Percentiles rank a stretch among this genome's conserved stretches.
phyloP scores from a whole-genome alignment of 2,797 vertebrate species.

The Pangasius djambal region DNA sequence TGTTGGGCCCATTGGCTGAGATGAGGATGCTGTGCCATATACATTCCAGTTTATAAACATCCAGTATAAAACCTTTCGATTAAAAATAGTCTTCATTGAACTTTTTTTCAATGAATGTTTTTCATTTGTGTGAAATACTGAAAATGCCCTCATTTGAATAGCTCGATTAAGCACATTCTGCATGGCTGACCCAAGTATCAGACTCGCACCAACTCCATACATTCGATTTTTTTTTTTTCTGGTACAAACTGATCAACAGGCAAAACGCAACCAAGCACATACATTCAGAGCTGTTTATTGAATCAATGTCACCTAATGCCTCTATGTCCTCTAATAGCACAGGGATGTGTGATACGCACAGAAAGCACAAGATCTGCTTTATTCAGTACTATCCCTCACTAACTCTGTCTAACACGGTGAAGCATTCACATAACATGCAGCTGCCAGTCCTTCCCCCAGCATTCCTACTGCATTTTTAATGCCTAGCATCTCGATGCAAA shows the following conservation, averaged over 20 bases:
- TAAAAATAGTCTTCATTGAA: conserved; percentile 52
- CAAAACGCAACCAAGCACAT: conserved; percentile 36
- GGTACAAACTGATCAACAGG: not conserved
- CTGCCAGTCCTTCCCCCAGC: not conserved
- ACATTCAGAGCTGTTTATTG: conserved; percentile 73
- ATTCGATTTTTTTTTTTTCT: not conserved
- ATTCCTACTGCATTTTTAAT: not conserved
- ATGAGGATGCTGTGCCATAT: conserved; percentile 45
- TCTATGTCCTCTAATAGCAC: conserved; percentile 72
- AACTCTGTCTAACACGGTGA: not conserved
- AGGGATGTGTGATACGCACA: conserved; percentile 75
- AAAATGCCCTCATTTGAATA: not conserved
- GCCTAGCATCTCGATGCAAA: not conserved
- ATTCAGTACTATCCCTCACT: conserved; percentile 49
- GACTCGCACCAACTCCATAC: not conserved
- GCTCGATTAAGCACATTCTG: not conserved
- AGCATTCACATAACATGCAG: conserved; percentile 39
- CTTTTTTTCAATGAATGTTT: not conserved
- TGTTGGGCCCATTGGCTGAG: conserved; percentile 19
- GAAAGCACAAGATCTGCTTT: conserved; percentile 71
- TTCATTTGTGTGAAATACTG: conserved; percentile 12
- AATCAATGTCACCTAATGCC: conserved; percentile 79
- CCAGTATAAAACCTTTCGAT: conserved; percentile 57
- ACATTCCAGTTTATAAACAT: conserved; percentile 59
- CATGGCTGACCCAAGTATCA: not conserved